These are phyloP conservation scores for Bradypus variegatus DNA, from an alignment of 2,797 vertebrate genomes.

Conservation along the genomic window DNA sequence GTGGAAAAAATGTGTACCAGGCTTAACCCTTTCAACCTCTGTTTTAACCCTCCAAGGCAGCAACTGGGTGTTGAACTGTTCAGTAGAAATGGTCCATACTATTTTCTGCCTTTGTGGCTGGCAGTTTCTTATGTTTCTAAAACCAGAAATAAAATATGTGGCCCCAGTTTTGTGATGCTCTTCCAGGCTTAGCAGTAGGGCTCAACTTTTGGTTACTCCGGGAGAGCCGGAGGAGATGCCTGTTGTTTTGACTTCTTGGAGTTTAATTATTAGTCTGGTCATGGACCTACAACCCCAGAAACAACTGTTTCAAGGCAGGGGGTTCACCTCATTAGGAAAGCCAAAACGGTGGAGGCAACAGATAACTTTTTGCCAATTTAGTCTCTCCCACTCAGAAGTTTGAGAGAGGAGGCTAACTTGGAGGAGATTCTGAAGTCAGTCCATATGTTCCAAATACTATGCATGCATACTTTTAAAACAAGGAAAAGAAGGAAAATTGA, in stretches of 20 bases:
- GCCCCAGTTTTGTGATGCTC: no score
- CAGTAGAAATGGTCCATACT: background rate
- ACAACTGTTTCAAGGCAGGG: background rate
- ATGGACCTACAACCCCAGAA: background rate
- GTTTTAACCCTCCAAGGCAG: slow-evolving; percentile 45
- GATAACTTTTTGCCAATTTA: background rate
- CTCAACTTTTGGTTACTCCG: background rate
- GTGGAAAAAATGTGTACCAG: slow-evolving; percentile 63
- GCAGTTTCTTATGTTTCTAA: background rate
- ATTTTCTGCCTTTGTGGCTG: background rate
- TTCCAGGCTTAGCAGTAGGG: background rate
- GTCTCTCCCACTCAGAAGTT: slow-evolving; percentile 21
- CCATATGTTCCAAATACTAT: background rate
- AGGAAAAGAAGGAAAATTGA: background rate
- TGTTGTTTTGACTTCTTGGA: slow-evolving; percentile 1
- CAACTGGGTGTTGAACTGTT: background rate
- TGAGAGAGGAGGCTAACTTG: background rate
- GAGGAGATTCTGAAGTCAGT: slow-evolving; percentile 5
- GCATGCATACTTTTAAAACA: background rate
- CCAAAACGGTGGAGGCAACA: background rate
- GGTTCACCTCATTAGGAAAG: background rate
- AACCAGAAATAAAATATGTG: background rate
- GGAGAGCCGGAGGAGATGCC: background rate
- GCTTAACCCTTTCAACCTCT: slow-evolving; percentile 56
- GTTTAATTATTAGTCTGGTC: slow-evolving; percentile 25